Percentiles rank a stretch among this genome's conserved stretches.
These are phyloP conservation scores for Malurus elegans DNA, from an alignment of 2,113 vertebrate genomes.

Conservation along the genomic window DNA sequence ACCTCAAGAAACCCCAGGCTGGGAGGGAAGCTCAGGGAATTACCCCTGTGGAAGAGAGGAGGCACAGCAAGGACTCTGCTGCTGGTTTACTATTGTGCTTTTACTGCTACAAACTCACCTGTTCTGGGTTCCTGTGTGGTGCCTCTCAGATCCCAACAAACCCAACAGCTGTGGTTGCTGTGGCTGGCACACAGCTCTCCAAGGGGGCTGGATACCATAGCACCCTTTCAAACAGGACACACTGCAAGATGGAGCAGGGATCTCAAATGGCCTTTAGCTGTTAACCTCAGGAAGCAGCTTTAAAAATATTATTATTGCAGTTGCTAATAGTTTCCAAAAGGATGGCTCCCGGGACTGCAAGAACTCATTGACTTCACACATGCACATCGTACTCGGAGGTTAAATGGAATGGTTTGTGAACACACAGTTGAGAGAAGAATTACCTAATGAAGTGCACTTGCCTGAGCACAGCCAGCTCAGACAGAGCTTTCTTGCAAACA, in stretches of 20 bases:
- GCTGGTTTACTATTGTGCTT: background rate
- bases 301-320: background rate
- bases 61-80: background rate
- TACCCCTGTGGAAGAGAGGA: background rate
- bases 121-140: background rate
- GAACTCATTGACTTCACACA: background rate
- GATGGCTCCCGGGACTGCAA: background rate
- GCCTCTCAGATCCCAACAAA: background rate
- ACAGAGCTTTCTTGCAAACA: background rate
- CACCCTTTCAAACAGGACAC: background rate
- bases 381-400: background rate
- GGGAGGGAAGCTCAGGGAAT: background rate
- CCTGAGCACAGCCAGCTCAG: background rate
- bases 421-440: conserved; percentile 19
- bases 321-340: conserved; percentile 2
- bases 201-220: rapidly evolving
- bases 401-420: background rate
- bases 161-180: background rate
- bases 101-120: background rate
- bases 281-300: conserved; percentile 7
- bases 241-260: background rate
- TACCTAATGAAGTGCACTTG: conserved; percentile 37
- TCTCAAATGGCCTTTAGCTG: background rate
- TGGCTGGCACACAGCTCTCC: background rate
- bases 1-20: background rate